phyloP scores from a whole-genome alignment of 2,888 invertebrate genomes.

The Torymus texanus region DNA sequence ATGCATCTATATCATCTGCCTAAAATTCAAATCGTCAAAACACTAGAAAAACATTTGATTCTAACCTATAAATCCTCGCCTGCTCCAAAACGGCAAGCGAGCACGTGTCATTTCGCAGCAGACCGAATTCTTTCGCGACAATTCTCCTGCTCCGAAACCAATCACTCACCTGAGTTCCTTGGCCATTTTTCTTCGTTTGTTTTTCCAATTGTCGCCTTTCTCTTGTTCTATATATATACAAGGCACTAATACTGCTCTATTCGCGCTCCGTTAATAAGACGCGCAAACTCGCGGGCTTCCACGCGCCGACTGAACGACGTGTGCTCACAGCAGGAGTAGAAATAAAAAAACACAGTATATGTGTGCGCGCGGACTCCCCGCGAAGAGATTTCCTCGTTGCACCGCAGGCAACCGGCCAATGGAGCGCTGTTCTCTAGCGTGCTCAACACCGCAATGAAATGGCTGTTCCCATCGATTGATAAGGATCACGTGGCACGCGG shows the following conservation, averaged over 20 bases:
- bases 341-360: not conserved
- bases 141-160: not conserved
- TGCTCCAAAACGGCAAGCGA: conserved; percentile 9
- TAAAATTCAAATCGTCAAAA: too few species aligned
- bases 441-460: conserved; percentile 5
- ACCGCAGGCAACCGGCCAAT: conserved; percentile 3
- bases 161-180: conserved; percentile 46
- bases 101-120: conserved; percentile 2
- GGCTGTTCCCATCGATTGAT: conserved; percentile 34
- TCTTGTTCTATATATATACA: too few species aligned
- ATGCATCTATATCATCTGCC: too few species aligned
- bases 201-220: too few species aligned
- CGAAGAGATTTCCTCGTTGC: conserved; percentile 35
- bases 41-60: too few species aligned
- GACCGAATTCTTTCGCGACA: too few species aligned
- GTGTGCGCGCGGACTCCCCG: not conserved
- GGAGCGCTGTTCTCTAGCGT: not conserved
- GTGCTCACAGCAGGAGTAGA: not conserved
- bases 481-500: conserved; percentile 24
- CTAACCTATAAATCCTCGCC: not conserved
- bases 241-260: too few species aligned
- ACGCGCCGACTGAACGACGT: conserved; percentile 39
- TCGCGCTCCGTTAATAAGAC: conserved; percentile 1
- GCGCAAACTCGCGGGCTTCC: conserved; percentile 4
- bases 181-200: conserved; percentile 29